Conservation (phyloP, 2,113 vertebrate species). For the Tyrannus savana region DNA sequence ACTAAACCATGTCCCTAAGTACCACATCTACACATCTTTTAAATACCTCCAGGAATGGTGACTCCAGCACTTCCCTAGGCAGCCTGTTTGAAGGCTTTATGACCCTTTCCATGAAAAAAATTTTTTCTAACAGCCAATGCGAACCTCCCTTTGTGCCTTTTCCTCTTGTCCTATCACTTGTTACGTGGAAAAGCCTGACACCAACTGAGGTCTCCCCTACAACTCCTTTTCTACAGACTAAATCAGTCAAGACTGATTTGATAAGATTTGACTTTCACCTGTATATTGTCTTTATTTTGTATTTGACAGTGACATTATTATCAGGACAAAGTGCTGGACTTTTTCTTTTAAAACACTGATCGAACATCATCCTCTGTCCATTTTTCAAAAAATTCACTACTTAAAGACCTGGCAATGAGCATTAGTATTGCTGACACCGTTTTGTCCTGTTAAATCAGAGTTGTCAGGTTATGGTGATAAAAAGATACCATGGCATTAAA, state of each 20-base stretch:
- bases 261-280: neutral
- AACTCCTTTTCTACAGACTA: neutral
- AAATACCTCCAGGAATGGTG: neutral
- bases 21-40: neutral
- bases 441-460: neutral
- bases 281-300: neutral
- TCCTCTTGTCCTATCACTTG: neutral
- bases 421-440: neutral
- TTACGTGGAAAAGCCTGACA: neutral
- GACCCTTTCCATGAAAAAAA: neutral
- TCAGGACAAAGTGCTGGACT: neutral
- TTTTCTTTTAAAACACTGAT: neutral
- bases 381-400: neutral
- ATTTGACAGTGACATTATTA: neutral
- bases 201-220: rapidly evolving
- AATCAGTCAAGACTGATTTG: neutral
- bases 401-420: neutral
- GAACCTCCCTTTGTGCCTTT: neutral
- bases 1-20: neutral
- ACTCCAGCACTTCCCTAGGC: neutral
- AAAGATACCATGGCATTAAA: neutral
- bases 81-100: neutral
- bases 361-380: neutral
- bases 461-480: neutral
- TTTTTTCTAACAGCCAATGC: neutral